Evolutionary conservation across 2,113 vertebrate species (phyloP).

Genomic region (Eira barbara): DNA sequence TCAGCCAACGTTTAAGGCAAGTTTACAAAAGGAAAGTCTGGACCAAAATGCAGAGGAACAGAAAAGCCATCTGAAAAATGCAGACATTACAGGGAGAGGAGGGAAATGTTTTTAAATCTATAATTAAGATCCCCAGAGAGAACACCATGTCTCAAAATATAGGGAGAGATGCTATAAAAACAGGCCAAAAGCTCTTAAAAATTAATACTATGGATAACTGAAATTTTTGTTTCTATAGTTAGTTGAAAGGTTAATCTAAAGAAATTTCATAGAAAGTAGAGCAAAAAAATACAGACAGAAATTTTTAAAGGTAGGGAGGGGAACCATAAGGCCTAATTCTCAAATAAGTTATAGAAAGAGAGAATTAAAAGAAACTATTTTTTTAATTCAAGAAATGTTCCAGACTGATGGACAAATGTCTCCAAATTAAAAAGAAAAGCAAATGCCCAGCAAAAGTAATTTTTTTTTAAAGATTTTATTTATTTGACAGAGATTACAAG

Average conservation of each 20-base stretch:
- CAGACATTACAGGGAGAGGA: background rate
- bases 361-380: background rate
- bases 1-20: background rate
- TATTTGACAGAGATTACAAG: no score
- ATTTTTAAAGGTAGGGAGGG: background rate
- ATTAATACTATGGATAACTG: background rate
- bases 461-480: background rate
- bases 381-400: background rate
- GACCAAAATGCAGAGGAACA: background rate
- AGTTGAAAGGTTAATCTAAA: background rate
- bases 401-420: background rate
- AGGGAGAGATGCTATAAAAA: background rate
- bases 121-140: background rate
- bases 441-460: background rate
- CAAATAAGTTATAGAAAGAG: background rate
- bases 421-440: background rate
- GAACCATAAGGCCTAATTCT: background rate
- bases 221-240: background rate
- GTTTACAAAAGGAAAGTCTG: background rate
- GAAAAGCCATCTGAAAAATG: background rate
- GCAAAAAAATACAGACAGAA: background rate
- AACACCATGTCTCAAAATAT: background rate
- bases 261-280: background rate
- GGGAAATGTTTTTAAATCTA: background rate
- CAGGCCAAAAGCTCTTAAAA: background rate